These are phyloP conservation scores for Thumatha senex DNA, from an alignment of 2,888 invertebrate species.

Conservation along the genomic window DNA sequence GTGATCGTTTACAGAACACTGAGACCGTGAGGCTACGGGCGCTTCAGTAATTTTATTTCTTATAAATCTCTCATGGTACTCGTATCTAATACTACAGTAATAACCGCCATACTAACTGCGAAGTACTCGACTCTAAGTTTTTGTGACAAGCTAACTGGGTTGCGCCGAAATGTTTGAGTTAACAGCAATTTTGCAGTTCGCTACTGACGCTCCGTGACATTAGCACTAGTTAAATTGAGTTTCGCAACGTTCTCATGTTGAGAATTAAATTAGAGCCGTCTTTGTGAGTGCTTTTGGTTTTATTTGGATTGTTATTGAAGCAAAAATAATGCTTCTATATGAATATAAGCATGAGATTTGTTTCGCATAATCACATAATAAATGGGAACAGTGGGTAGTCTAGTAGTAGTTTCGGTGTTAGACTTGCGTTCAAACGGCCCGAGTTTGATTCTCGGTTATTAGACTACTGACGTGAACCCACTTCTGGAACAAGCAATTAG, in stretches of 20 bases:
- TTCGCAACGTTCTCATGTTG: conserved; percentile 36
- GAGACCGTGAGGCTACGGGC: too few species aligned
- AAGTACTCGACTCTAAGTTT: conserved; percentile 55
- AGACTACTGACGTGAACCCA: too few species aligned
- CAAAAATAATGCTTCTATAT: not conserved
- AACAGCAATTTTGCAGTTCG: conserved; percentile 55
- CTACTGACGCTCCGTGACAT: conserved; percentile 38
- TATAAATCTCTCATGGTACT: not conserved
- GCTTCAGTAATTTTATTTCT: too few species aligned
- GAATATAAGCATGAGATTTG: not conserved
- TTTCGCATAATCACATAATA: too few species aligned
- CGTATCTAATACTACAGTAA: conserved; percentile 16
- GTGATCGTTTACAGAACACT: too few species aligned
- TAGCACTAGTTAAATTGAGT: conserved; percentile 48
- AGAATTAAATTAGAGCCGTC: conserved; percentile 35
- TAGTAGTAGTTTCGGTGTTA: too few species aligned
- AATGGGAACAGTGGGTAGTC: too few species aligned
- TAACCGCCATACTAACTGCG: conserved; percentile 21
- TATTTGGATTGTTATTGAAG: conserved; percentile 9
- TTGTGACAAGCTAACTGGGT: conserved; percentile 68
- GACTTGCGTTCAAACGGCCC: too few species aligned
- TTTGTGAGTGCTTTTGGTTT: conserved; percentile 13
- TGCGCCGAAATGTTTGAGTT: conserved; percentile 57
- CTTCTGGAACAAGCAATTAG: too few species aligned
- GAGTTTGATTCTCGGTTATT: too few species aligned